A percentile compares a stretch with the other conserved stretches of the same genome.
These are phyloP conservation scores for Actinia equina DNA, from an alignment of 64 coral and sea anemone species.

Conservation along the genomic window DNA sequence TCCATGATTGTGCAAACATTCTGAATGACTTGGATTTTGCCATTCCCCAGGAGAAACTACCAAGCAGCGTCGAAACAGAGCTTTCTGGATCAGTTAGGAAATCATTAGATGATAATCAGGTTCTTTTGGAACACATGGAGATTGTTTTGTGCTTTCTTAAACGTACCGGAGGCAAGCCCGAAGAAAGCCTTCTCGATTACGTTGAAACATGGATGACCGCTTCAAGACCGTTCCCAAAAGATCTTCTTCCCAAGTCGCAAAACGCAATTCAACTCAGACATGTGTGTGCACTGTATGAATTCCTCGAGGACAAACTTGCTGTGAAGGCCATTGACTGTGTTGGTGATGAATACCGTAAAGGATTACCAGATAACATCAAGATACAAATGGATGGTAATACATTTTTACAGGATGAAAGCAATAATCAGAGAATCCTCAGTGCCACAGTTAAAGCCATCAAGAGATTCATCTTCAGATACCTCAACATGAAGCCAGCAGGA, in stretches of 20 bases:
- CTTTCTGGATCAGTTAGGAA: conserved; percentile 45
- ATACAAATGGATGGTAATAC: background rate
- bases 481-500: conserved; percentile 70
- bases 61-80: conserved; percentile 33
- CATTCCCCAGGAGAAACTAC: conserved; percentile 64
- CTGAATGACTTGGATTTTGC: conserved; percentile 65
- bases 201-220: conserved; percentile 67
- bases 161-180: conserved; percentile 43
- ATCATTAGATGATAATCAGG: conserved; percentile 53
- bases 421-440: background rate
- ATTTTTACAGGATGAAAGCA: conserved; percentile 18
- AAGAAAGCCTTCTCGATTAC: conserved; percentile 50
- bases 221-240: conserved; percentile 76
- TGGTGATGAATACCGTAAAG: conserved; percentile 39
- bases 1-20: conserved; percentile 73
- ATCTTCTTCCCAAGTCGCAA: conserved; percentile 50
- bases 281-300: conserved; percentile 81
- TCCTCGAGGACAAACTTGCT: conserved; percentile 82
- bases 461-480: conserved; percentile 93
- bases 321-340: conserved; percentile 72
- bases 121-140: conserved; percentile 84
- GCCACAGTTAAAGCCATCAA: conserved; percentile 61
- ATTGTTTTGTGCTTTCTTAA: conserved; percentile 84
- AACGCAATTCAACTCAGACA: conserved; percentile 68
- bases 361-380: conserved; percentile 44